These are phyloP conservation scores for Sminthurides aquaticus DNA, from an alignment of 2,888 invertebrate species.

Conservation along the genomic window DNA sequence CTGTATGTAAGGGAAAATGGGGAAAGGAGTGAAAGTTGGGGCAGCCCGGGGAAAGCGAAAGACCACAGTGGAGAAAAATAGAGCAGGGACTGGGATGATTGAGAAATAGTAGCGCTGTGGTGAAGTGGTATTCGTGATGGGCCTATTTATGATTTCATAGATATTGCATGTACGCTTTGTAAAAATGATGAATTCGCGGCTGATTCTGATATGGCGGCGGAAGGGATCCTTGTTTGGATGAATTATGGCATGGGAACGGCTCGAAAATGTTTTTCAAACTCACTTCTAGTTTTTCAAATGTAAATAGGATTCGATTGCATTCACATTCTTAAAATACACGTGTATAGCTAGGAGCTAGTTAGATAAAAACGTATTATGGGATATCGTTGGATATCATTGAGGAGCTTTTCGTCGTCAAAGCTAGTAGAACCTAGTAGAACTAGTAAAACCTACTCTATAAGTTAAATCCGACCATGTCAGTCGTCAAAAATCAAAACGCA, in stretches of 20 bases:
- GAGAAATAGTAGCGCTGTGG: background rate
- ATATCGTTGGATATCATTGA: too few relatives aligned
- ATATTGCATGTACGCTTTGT: background rate
- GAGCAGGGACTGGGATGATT: background rate
- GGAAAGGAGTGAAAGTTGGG: background rate
- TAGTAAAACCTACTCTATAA: too few relatives aligned
- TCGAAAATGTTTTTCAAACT: background rate
- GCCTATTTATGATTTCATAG: background rate
- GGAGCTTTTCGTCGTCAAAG: too few relatives aligned
- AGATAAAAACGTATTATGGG: too few relatives aligned
- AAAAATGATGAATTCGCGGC: background rate
- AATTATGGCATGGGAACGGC: background rate
- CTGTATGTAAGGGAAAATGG: too few relatives aligned
- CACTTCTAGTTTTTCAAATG: background rate
- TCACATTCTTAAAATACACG: too few relatives aligned
- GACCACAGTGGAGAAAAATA: too few relatives aligned
- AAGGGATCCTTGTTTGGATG: background rate
- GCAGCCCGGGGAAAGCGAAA: background rate
- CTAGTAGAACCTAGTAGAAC: too few relatives aligned
- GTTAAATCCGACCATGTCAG: too few relatives aligned
- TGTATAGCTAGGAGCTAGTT: too few relatives aligned
- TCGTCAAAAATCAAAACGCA: too few relatives aligned
- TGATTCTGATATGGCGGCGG: background rate
- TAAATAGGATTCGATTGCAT: background rate
- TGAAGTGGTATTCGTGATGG: background rate